Evolutionary conservation across 2,888 invertebrate genomes (phyloP).

Genomic region (Drosophila fulvimacula): DNA sequence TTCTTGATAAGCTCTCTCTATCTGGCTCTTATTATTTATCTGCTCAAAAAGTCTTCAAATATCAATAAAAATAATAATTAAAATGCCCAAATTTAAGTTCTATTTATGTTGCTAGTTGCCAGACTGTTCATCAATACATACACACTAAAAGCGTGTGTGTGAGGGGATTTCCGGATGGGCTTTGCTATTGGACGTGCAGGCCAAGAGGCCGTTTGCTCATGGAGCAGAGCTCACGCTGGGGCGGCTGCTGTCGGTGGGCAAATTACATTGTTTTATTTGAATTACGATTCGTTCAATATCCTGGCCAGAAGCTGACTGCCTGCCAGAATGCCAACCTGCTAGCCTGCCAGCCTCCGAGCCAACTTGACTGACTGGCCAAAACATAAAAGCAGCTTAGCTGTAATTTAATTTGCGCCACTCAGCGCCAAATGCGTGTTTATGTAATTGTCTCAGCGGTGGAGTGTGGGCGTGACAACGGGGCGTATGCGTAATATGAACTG

Average conservation of each 20-base stretch:
- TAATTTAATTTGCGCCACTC: conserved; percentile 77
- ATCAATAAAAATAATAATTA: conserved; percentile 30
- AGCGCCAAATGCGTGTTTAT: conserved; percentile 70
- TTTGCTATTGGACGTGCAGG: conserved; percentile 10
- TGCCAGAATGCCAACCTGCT: background rate
- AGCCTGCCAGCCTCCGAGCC: background rate
- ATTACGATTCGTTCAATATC: conserved; percentile 71
- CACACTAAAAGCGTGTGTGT: background rate
- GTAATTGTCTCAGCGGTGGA: conserved; percentile 58
- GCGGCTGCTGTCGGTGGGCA: conserved; percentile 25
- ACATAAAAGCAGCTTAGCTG: conserved; percentile 74
- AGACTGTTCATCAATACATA: background rate
- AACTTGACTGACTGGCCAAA: conserved; percentile 34
- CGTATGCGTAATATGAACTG: conserved; percentile 35
- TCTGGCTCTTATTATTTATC: background rate
- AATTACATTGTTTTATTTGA: conserved; percentile 79
- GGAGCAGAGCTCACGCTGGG: conserved; percentile 25
- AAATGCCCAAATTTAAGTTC: conserved; percentile 9
- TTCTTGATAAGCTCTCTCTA: no score
- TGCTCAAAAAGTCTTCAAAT: conserved; percentile 7
- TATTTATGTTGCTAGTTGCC: conserved; percentile 9
- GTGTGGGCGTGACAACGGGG: background rate
- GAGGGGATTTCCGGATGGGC: conserved; percentile 20
- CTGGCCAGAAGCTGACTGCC: conserved; percentile 23
- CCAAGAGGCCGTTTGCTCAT: conserved; percentile 5